Conservation (phyloP, 2,888 invertebrate species). For the Plagodis dolabraria region DNA sequence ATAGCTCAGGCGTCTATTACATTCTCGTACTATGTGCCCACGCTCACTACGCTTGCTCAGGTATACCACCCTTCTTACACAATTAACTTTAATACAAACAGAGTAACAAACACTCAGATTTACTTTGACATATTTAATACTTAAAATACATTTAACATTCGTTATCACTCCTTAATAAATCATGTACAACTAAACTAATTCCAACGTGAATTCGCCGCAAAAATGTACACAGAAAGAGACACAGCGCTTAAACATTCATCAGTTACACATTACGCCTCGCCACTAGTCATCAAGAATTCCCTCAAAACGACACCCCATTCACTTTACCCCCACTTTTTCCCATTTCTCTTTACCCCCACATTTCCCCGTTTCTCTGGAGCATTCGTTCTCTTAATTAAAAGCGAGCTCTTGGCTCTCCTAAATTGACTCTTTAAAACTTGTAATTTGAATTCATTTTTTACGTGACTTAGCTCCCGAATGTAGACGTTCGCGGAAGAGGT, state of each 20-base stretch:
- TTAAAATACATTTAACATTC: no score
- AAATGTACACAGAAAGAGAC: neutral
- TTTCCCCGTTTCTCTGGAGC: constrained; percentile 35
- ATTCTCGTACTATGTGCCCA: no score
- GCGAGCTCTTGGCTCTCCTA: constrained; percentile 47
- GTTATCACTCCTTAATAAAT: no score
- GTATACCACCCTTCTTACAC: no score
- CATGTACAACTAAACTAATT: no score
- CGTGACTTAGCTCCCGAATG: constrained; percentile 40
- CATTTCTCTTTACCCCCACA: constrained; percentile 8
- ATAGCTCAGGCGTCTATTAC: no score
- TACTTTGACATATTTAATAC: no score
- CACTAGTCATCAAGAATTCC: constrained; percentile 6
- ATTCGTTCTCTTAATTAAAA: constrained; percentile 65
- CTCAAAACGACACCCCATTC: constrained; percentile 33
- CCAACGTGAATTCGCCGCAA: neutral
- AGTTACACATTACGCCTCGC: neutral
- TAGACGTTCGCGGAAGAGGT: constrained; percentile 33
- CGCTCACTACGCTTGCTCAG: no score
- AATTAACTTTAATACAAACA: no score
- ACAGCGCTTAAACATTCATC: neutral
- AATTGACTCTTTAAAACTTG: constrained; percentile 72
- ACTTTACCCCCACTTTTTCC: constrained; percentile 15
- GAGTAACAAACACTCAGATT: no score
- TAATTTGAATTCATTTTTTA: constrained; percentile 60